Evolutionary conservation across 92 coral and sea anemone genomes (phyloP).

Genomic region (Galaxea fascicularis): DNA sequence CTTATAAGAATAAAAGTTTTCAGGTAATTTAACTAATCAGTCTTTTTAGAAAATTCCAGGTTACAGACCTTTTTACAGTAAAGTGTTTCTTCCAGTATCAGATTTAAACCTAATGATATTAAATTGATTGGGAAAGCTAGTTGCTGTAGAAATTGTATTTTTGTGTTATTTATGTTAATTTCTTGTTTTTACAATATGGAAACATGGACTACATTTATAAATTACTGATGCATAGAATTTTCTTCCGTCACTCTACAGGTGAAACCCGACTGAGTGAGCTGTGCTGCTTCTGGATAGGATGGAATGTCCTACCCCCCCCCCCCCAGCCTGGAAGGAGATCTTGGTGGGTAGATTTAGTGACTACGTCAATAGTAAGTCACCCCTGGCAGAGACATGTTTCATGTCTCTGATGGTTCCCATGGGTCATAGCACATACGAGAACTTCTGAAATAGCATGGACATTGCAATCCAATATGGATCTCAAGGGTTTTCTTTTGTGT

Average conservation of each 20-base stretch:
- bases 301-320: not conserved
- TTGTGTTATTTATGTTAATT: not conserved
- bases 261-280: slow-evolving; percentile 1
- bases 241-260: not conserved
- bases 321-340: not conserved
- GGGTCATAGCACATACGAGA: slow-evolving; percentile 31
- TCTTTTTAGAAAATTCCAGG: not conserved
- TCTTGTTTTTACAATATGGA: not conserved
- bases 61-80: not conserved
- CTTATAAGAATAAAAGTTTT: not conserved
- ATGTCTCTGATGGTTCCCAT: slow-evolving; percentile 29
- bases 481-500: slow-evolving; percentile 40
- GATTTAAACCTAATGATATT: not conserved
- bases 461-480: slow-evolving; percentile 43
- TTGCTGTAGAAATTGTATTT: not conserved
- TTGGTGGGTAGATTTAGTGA: not conserved
- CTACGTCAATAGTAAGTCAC: slow-evolving; percentile 4
- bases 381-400: slow-evolving; percentile 45
- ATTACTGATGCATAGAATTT: not conserved
- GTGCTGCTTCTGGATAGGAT: not conserved
- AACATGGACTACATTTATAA: not conserved
- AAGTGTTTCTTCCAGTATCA: not conserved
- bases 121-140: not conserved
- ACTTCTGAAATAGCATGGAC: slow-evolving; percentile 40
- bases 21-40: not conserved